Evolutionary conservation across 30 jellyfish, hydroid and myxozoan genomes (phyloP).

Genomic region (Euphysa ruthae): DNA sequence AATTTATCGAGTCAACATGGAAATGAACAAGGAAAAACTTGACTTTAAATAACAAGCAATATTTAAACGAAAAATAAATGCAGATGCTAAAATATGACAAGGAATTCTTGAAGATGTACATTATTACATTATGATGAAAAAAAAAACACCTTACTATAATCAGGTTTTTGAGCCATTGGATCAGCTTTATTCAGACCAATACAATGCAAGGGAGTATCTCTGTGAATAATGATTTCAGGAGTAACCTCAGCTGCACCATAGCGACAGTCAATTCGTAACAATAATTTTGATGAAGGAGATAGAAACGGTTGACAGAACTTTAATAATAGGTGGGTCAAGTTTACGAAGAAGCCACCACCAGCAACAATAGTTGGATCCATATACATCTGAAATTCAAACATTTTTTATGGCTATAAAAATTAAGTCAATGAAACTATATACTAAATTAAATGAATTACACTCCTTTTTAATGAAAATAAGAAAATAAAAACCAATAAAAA

Average conservation of each 20-base stretch:
- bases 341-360: conserved; percentile 73
- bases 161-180: conserved; percentile 60
- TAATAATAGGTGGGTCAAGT: conserved; percentile 54
- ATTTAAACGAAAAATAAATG: too few species aligned
- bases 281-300: conserved; percentile 29
- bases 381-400: background rate
- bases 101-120: too few species aligned
- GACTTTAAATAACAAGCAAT: too few species aligned
- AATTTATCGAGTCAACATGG: too few species aligned
- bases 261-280: conserved; percentile 52
- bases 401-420: too few species aligned
- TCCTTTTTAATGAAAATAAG: too few species aligned
- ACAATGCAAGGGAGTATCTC: conserved; percentile 47
- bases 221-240: conserved; percentile 35
- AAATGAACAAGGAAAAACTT: too few species aligned
- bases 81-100: too few species aligned
- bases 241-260: conserved; percentile 53
- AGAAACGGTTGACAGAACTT: conserved; percentile 67
- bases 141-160: conserved; percentile 24
- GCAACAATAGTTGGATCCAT: conserved; percentile 22
- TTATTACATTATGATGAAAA: too few species aligned
- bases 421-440: too few species aligned
- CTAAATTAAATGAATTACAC: too few species aligned
- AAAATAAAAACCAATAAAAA: too few species aligned
- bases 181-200: conserved; percentile 53